Evolutionary conservation across 1,140 invertebrate species (phyloP), one percentile per base, ranked within the genome.

Genomic region (Drosophila navojoa): DNA sequence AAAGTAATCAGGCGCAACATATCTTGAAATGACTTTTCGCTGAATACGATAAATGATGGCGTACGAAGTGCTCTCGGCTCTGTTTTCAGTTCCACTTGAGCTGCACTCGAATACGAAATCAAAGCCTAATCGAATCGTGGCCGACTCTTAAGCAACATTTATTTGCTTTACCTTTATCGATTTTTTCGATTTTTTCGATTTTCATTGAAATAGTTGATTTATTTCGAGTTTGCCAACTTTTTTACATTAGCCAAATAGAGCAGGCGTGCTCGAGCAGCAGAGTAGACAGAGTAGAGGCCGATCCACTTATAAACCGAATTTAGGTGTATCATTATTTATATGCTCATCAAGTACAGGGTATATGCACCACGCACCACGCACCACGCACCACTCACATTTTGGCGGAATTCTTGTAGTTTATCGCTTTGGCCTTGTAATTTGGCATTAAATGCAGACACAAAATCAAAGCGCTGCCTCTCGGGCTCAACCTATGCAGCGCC

Each of bases 391-490:
- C n/a, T n/a, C n/a, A n/a, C n/a, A n/a, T n/a, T 22, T 22, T 22
- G 19, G 19, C 3, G 55, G 15, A 15, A 2, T 49, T 38, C 22
- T 25, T 57, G 54, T 45, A 45, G 54, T 53, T 72, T 68, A 68
- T 72, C 55, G 49, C 47, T 15, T n/a, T 29, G 54, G 38, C 62
- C 52, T 67, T 66, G 54, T 38, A 55, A 60, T 67, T 68, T 68
- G 63, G 70, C 70, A 72, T 68, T 54, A 72, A 68, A 72, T 72
- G 70, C 70, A 72, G 63, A 72, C 58, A 72, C 63, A 54, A 68
- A 72, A 72, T 68, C 63, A 72, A 44, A 67, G 70, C 50, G 47
- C 13, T 63, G 57, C 19, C 47, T 44, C 27, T 45, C 50, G 25
- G 40, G 13, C n/a, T 44, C 38, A 13, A n/a, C 25, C 13, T 13